Evolutionary conservation across 2,888 invertebrate species (phyloP).

Genomic region (Cistogaster globosa): DNA sequence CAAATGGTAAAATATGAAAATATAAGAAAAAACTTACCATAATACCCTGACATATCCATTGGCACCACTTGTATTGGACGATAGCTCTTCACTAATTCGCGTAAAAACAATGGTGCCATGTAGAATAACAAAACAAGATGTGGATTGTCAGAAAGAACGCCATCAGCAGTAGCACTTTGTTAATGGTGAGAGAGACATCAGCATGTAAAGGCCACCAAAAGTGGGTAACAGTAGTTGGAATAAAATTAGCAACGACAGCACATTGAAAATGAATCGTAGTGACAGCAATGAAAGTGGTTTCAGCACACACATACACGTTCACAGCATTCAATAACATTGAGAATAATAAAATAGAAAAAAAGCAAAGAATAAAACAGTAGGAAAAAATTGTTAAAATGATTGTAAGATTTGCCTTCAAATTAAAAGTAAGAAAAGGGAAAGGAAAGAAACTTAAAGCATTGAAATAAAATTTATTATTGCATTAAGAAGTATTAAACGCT

Average conservation of each 20-base stretch:
- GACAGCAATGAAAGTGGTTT: slow-evolving; percentile 15
- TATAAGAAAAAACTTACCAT: slow-evolving; percentile 86
- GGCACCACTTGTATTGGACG: slow-evolving; percentile 93
- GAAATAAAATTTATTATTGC: slow-evolving; percentile 61
- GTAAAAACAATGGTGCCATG: slow-evolving; percentile 92
- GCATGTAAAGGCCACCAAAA: slow-evolving; percentile 12
- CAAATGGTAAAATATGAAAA: neutral
- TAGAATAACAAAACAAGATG: slow-evolving; percentile 94
- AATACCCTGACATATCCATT: slow-evolving; percentile 95
- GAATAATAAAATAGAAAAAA: slow-evolving; percentile 35
- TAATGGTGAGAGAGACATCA: slow-evolving; percentile 11
- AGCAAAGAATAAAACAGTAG: slow-evolving; percentile 12
- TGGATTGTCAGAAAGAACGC: slow-evolving; percentile 91
- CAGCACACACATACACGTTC: slow-evolving; percentile 31
- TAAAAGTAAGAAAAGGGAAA: no score
- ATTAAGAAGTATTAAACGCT: slow-evolving; percentile 46
- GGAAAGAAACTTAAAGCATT: slow-evolving; percentile 8
- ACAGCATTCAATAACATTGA: slow-evolving; percentile 8
- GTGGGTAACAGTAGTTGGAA: slow-evolving; percentile 26
- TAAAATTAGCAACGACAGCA: slow-evolving; percentile 35
- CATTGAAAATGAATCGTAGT: neutral
- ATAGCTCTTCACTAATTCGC: slow-evolving; percentile 94
- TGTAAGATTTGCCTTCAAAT: slow-evolving; percentile 20
- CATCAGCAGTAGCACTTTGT: slow-evolving; percentile 90
- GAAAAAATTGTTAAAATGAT: slow-evolving; percentile 37